Base-by-base conservation (phyloP, 2,888 invertebrate species). In the Eremobia ochroleuca region DNA sequence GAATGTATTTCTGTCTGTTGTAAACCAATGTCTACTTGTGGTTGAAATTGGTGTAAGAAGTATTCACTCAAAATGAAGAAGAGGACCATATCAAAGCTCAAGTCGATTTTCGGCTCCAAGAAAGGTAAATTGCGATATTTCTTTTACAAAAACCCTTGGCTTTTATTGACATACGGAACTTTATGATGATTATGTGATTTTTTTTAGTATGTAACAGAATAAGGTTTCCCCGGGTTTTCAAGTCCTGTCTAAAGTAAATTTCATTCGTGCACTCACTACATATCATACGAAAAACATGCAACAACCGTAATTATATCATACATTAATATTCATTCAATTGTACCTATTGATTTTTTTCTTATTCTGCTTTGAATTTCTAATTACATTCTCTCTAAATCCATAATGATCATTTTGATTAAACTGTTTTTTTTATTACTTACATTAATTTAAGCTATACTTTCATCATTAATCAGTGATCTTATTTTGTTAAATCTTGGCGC, bases 1-100 rank as follows among this genome's bases (percentile, higher is more conserved):
- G 94, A 91, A 94, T 94, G 94, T 96, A 96, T 96, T 96, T 96
- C 91, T 93, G 96, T 95, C 94, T 91, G 93, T 93, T 94, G 93
- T 94, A 94, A 92, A 93, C 93, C 86, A 92, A 94, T 95, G 94
- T 93, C 92, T 92, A 90, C 90, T 94, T 93, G 91, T 92, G 91
- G 92, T 92, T 91, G 84, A 85, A 90, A 90, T 91, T 89, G 77
- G 90, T 92, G 90, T 89, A 82, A 87, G 65, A 82, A 87, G 84
- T 84, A 82, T 84, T 75, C 31, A 77, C 81, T 76, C 82, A 94
- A 92, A 85, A 96, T 96, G 97, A 97, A 97, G 94, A 97, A 96
- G 89, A 94, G 96, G 88, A 96, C 97, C 40, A 92, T 96, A 91
- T 96, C 95, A 43, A 97, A 96, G 88, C 93, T 97, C 46, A 97